phyloP scores from a whole-genome alignment of 2,797 vertebrate species.

The Pogoniulus pusillus region DNA sequence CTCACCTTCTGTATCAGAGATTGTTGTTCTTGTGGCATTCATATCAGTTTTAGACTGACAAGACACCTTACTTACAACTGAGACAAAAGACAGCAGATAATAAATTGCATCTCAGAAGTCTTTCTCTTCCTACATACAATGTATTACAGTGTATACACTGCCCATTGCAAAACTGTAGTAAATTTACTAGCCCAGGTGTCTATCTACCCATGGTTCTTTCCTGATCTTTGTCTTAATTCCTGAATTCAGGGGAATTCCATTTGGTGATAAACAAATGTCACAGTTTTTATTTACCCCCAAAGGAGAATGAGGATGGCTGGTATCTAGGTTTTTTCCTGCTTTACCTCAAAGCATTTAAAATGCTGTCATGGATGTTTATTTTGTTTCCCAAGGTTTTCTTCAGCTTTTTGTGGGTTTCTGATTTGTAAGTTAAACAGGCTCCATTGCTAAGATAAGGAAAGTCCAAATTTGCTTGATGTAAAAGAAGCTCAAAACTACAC shows the following conservation, averaged over 20 bases:
- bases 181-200: not conserved
- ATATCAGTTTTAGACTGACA: not conserved
- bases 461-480: slow-evolving; percentile 1
- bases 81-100: not conserved
- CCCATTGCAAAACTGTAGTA: not conserved
- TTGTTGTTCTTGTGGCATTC: not conserved
- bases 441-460: not conserved
- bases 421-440: slow-evolving; percentile 9
- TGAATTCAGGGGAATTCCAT: not conserved
- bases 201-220: not conserved
- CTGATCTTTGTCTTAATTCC: not conserved
- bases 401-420: not conserved
- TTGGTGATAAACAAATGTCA: not conserved
- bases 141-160: not conserved
- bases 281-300: not conserved
- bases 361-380: not conserved
- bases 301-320: not conserved
- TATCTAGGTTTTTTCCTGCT: not conserved
- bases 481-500: not conserved
- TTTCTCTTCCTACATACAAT: not conserved
- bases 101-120: not conserved
- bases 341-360: not conserved
- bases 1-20: not conserved
- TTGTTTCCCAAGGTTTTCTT: not conserved
- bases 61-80: not conserved